phyloP scores from a whole-genome alignment of 2,797 vertebrate species.

The Alcedo quadribrachys region DNA sequence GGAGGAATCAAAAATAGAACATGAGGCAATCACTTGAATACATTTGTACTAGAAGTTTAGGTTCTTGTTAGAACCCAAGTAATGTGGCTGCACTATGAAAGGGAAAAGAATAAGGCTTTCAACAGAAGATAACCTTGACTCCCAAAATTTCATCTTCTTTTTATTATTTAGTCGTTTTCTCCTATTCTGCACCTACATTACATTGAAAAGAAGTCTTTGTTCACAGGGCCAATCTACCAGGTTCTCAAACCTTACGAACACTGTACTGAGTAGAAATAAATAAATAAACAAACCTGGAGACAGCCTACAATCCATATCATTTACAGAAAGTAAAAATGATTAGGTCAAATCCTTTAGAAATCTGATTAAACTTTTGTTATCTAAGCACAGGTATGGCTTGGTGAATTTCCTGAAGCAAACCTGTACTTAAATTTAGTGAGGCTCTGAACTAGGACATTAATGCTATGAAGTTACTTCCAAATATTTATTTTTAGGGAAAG shows the following conservation, averaged over 20 bases:
- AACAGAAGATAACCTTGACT: neutral
- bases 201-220: neutral
- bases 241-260: neutral
- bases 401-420: neutral
- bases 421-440: neutral
- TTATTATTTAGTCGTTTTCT: neutral
- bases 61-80: neutral
- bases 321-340: neutral
- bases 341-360: neutral
- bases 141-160: neutral
- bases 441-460: neutral
- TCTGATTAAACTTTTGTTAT: neutral
- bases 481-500: neutral
- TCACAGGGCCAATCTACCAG: neutral
- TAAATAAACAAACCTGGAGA: neutral
- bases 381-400: neutral
- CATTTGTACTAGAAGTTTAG: neutral
- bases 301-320: neutral
- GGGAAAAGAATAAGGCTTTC: neutral
- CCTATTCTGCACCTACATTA: neutral
- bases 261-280: neutral
- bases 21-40: neutral
- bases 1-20: neutral
- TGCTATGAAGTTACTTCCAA: neutral
- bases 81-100: neutral